Conservation (phyloP, 2,797 vertebrate genomes). For the Glyptemys insculpta region DNA sequence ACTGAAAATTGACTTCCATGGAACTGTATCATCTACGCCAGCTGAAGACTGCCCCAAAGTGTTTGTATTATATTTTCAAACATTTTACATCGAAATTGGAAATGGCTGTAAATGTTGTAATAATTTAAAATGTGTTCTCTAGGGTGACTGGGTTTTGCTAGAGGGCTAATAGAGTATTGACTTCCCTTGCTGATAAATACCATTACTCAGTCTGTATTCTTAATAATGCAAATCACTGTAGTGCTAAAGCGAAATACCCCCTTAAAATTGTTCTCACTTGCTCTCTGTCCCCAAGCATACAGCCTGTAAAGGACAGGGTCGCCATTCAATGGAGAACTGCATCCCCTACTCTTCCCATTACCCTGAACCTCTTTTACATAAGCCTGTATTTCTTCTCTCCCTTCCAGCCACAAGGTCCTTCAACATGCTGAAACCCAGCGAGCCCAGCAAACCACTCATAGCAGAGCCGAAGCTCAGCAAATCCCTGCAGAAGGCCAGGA, state of each 20-base stretch:
- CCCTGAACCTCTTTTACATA: not conserved
- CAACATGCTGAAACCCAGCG: constrained; percentile 66
- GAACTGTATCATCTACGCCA: not conserved
- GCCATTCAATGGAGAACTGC: not conserved
- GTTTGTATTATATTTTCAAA: not conserved
- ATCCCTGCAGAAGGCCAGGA: constrained; percentile 77
- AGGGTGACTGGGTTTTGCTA: not conserved
- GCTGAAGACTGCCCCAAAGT: not conserved
- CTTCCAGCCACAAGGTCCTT: constrained; percentile 53
- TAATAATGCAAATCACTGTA: not conserved
- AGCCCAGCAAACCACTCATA: constrained; percentile 74
- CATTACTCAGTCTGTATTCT: not conserved
- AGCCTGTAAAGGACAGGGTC: too few species aligned
- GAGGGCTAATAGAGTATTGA: not conserved
- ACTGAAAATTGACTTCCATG: not conserved
- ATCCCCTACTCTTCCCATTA: too few species aligned
- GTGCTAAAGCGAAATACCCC: not conserved
- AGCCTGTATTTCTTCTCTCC: constrained; percentile 30
- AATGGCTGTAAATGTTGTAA: not conserved
- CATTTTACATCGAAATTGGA: not conserved
- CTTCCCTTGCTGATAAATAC: not conserved
- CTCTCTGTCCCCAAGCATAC: not conserved
- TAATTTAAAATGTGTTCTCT: not conserved
- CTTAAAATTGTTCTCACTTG: not conserved
- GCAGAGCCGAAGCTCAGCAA: constrained; percentile 79